Evolutionary conservation across 1,140 invertebrate species (phyloP), one percentile per base, ranked within the genome.

Genomic region (Meloidogyne floridensis): DNA sequence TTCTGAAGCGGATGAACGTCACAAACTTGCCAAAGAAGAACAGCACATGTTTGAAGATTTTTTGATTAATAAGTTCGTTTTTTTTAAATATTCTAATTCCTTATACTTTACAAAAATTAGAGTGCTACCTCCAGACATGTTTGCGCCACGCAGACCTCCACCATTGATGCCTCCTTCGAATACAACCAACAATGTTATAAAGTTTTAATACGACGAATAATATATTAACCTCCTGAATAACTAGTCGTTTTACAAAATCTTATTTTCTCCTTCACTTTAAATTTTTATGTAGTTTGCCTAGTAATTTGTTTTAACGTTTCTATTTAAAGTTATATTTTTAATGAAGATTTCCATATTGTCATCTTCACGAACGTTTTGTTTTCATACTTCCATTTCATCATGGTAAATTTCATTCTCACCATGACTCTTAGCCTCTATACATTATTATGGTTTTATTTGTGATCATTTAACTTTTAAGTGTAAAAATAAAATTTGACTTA

Each of bases 41-140:
- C 72, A 74, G 65, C 77, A 79, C 9, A 79, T 79, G 77, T 79
- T 79, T 72, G 77, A 79, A 53, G 77, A 79, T 51, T 79, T 79
- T 47, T 72, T 79, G 56, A 79, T 79, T 51, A 79, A 79, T 20
- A 79, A 79, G 77, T 71, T 69, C 9, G 65, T 72, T 20, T 18
- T 8, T 47, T 47, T 6, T 47, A 47, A 47, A 47, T 47, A 32
- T 47, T 6, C 7, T 47, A 47, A 47, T 47, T 47, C 47, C 47
- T 47, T 32, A 32, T 32, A 32, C 32, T 32, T 47, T 47, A 47
- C 47, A 6, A 5, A 65, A 65, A 65, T 7, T 65, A n/a, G n/a
- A 15, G 59, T 65, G 59, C 59, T 65, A n/a, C 59, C 59, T 65
- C 59, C 59, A 4, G 59, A 65, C 6, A 65, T 65, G 59, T 65